Conservation (phyloP, 2,888 invertebrate species). For the Pseudanteris insignis region DNA sequence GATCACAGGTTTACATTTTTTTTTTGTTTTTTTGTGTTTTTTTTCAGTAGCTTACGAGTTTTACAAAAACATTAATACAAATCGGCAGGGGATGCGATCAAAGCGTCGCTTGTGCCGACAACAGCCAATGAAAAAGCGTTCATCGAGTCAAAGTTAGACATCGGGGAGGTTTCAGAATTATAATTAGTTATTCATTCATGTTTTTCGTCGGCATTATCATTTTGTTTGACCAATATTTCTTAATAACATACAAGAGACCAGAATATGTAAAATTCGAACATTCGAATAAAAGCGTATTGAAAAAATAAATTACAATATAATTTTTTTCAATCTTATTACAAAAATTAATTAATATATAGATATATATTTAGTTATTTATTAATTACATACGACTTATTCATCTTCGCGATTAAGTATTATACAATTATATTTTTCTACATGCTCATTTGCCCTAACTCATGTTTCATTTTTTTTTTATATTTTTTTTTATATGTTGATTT, state of each 20-base stretch:
- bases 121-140: conserved; percentile 33
- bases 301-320: conserved; percentile 42
- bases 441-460: too few relatives aligned
- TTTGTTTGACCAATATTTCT: conserved; percentile 13
- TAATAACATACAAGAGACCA: conserved; percentile 37
- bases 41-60: conserved; percentile 26
- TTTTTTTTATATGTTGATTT: conserved; percentile 19
- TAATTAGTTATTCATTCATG: conserved; percentile 1
- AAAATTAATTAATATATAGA: conserved; percentile 36
- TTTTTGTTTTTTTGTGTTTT: conserved; percentile 4
- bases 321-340: conserved; percentile 20
- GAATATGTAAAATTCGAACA: conserved; percentile 40
- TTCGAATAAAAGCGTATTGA: conserved; percentile 42
- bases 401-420: conserved; percentile 23
- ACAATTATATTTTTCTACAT: conserved; percentile 14
- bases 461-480: conserved; percentile 5
- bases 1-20: conserved; percentile 45
- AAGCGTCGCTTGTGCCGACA: conserved; percentile 16
- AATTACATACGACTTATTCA: conserved; percentile 25
- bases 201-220: conserved; percentile 5
- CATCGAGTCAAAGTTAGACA: conserved; percentile 16
- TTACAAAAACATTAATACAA: conserved; percentile 31
- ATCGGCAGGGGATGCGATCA: conserved; percentile 20
- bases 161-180: conserved; percentile 4
- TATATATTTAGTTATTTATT: conserved; percentile 24